These are phyloP conservation scores for Labroides dimidiatus DNA, from an alignment of 2,797 vertebrate species.

Conservation along the genomic window DNA sequence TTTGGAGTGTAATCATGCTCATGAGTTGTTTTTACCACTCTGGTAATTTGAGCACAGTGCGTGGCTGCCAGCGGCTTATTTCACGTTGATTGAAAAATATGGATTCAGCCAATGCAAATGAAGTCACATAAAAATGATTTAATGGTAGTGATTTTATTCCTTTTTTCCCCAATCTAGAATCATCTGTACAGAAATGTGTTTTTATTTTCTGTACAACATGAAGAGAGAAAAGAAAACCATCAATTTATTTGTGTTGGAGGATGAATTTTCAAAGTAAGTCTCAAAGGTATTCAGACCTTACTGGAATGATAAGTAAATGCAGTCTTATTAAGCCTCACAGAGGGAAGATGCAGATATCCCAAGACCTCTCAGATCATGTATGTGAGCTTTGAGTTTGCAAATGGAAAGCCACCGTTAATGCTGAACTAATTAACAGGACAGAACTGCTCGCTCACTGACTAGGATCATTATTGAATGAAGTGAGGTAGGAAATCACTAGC, in stretches of 20 bases:
- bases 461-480: constrained; percentile 53
- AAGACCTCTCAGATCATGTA: background rate
- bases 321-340: background rate
- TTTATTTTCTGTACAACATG: background rate
- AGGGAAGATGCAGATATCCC: constrained; percentile 12
- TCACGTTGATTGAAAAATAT: no score
- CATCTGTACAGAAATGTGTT: background rate
- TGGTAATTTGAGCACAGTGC: no score
- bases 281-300: constrained; percentile 19
- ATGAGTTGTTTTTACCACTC: no score
- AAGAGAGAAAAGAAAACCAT: constrained; percentile 17
- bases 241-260: constrained; percentile 9
- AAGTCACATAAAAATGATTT: no score
- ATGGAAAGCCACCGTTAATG: constrained; percentile 37
- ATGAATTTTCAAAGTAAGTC: constrained; percentile 12
- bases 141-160: no score
- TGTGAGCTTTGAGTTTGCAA: constrained; percentile 35
- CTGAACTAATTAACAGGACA: constrained; percentile 51
- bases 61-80: no score
- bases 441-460: constrained; percentile 29
- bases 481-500: constrained; percentile 52
- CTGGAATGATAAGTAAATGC: constrained; percentile 19
- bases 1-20: no score
- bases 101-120: no score
- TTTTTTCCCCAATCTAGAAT: background rate